A percentile compares a stretch with the other conserved stretches of the same genome.
These are phyloP conservation scores for Solea solea DNA, from an alignment of 2,113 vertebrate species.

Conservation along the genomic window DNA sequence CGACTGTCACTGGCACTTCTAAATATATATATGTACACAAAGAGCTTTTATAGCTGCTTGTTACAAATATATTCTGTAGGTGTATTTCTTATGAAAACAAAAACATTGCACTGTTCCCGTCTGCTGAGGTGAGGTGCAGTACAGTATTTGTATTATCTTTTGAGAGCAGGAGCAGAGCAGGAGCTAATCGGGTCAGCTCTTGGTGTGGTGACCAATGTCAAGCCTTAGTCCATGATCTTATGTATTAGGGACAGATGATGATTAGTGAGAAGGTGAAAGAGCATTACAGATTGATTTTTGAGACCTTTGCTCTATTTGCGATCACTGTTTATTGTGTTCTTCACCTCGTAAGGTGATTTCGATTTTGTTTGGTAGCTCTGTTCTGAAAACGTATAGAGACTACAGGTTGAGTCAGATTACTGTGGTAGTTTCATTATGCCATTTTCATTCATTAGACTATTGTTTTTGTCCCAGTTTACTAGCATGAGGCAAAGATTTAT, in stretches of 20 bases:
- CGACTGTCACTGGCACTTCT: not conserved
- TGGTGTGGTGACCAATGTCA: slow-evolving; percentile 50
- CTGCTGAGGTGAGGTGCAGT: slow-evolving; percentile 9
- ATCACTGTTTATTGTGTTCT: not conserved
- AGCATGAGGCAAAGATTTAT: too few species aligned
- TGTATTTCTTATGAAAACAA: too few species aligned
- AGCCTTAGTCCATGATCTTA: slow-evolving; percentile 54
- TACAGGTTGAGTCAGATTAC: too few species aligned
- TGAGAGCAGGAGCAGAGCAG: slow-evolving; percentile 8
- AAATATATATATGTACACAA: too few species aligned
- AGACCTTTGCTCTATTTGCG: slow-evolving; percentile 34
- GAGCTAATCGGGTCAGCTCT: slow-evolving; percentile 53
- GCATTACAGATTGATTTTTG: slow-evolving; percentile 30
- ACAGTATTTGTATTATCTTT: slow-evolving; percentile 15
- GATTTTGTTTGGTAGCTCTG: not conserved
- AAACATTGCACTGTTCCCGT: not conserved
- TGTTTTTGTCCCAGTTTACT: too few species aligned
- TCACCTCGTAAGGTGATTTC: not conserved
- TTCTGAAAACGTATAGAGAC: not conserved
- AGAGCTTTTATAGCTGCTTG: too few species aligned
- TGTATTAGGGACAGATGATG: slow-evolving; percentile 61
- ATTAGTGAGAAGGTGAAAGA: slow-evolving; percentile 54
- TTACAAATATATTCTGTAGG: too few species aligned
- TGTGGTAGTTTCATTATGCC: too few species aligned
- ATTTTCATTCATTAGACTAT: too few species aligned